Conservation (phyloP, 2,113 vertebrate species). For the Zingel zingel region DNA sequence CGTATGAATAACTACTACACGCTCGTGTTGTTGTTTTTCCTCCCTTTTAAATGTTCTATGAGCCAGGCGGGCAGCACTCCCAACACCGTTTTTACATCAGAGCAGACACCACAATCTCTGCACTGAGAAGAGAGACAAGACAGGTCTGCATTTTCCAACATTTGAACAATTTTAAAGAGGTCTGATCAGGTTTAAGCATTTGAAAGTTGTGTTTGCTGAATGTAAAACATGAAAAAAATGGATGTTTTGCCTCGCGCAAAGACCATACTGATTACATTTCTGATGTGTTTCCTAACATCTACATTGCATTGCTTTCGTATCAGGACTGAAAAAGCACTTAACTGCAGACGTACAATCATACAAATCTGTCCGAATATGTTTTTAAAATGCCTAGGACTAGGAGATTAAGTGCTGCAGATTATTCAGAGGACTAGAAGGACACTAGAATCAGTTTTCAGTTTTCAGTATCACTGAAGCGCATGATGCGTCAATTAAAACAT, state of each 20-base stretch:
- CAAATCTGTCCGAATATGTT: background rate
- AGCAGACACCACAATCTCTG: conserved; percentile 3
- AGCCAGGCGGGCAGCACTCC: conserved; percentile 16
- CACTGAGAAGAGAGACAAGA: background rate
- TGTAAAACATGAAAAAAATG: background rate
- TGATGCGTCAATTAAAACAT: conserved; percentile 23
- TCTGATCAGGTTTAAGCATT: background rate
- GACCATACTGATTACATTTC: too few species aligned
- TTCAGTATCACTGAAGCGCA: background rate
- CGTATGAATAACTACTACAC: conserved; percentile 70
- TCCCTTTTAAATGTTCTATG: conserved; percentile 51
- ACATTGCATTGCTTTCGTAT: background rate
- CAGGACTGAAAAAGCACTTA: background rate
- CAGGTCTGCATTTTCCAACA: background rate
- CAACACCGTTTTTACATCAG: conserved; percentile 32
- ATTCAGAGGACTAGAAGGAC: background rate
- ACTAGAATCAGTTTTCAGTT: background rate
- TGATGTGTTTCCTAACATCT: background rate
- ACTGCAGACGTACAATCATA: background rate
- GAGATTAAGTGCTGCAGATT: background rate
- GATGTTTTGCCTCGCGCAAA: too few species aligned
- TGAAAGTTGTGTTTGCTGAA: background rate
- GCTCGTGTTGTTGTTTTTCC: conserved; percentile 58
- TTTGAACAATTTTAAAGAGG: background rate
- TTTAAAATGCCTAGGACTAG: background rate